These are phyloP conservation scores for Parazoanthus swiftii DNA, from an alignment of 92 coral and sea anemone genomes.

Conservation along the genomic window DNA sequence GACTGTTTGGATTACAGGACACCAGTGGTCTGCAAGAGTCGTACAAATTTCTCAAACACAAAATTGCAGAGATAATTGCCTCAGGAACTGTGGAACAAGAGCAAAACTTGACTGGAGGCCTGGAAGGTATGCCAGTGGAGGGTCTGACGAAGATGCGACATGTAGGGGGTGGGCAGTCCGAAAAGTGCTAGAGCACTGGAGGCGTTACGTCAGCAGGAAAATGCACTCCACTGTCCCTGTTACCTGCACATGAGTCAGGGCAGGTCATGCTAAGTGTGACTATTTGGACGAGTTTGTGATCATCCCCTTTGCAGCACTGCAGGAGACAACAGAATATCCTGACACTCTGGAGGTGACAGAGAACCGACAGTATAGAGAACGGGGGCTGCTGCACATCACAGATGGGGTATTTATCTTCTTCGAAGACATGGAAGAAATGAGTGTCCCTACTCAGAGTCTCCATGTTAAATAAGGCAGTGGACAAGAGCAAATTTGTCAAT, in stretches of 20 bases:
- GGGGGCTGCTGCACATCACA: constrained; percentile 59
- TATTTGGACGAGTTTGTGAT: constrained; percentile 30
- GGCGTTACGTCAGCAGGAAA: constrained; percentile 29
- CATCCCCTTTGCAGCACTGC: constrained; percentile 23
- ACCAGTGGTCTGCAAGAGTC: constrained; percentile 9
- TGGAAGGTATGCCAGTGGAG: constrained; percentile 36
- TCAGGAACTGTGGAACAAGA: neutral
- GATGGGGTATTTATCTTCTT: constrained; percentile 47
- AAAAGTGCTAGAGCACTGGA: constrained; percentile 16
- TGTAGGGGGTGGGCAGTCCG: constrained; percentile 43
- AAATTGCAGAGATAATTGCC: neutral
- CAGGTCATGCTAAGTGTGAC: constrained; percentile 26
- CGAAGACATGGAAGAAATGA: constrained; percentile 44
- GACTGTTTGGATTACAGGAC: neutral
- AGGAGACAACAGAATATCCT: neutral
- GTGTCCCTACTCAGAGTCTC: constrained; percentile 1
- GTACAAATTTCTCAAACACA: neutral
- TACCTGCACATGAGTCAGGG: constrained; percentile 11
- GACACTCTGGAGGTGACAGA: constrained; percentile 56
- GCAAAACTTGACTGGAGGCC: neutral
- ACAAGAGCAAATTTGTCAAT: constrained; percentile 9
- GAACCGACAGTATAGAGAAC: constrained; percentile 49
- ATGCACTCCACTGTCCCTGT: neutral
- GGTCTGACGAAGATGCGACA: constrained; percentile 44
- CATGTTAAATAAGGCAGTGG: neutral